These are phyloP conservation scores for Pegoplata infirma DNA, from an alignment of 2,888 invertebrate genomes.

Conservation along the genomic window DNA sequence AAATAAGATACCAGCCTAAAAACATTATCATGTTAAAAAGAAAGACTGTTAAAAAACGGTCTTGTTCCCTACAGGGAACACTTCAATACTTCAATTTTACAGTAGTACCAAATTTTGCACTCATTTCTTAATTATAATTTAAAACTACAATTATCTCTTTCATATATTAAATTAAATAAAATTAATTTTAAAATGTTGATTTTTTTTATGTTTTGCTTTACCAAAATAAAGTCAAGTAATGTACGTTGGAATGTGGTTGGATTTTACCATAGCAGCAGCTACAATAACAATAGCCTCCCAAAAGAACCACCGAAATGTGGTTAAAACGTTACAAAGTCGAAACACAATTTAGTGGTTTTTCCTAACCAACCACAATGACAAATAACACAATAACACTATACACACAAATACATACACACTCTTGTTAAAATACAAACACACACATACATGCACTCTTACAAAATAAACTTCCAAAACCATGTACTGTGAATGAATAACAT, in stretches of 20 bases:
- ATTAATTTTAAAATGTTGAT: too few species aligned
- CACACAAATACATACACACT: background rate
- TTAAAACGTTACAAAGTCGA: slow-evolving; percentile 72
- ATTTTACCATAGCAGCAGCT: background rate
- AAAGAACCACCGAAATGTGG: slow-evolving; percentile 72
- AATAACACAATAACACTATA: slow-evolving; percentile 64
- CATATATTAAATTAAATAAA: too few species aligned
- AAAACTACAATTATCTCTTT: too few species aligned
- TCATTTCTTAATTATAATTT: too few species aligned
- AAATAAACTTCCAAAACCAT: slow-evolving; percentile 28
- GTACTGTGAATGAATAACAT: slow-evolving; percentile 13
- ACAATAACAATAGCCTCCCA: slow-evolving; percentile 52
- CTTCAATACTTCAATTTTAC: too few species aligned
- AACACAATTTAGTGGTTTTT: slow-evolving; percentile 76
- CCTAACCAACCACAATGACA: slow-evolving; percentile 68
- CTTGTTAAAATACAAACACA: too few species aligned
- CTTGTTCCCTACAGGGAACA: too few species aligned
- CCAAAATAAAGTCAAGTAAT: background rate
- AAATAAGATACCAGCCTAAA: too few species aligned
- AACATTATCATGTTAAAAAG: too few species aligned
- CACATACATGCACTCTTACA: background rate
- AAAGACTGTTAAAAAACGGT: too few species aligned
- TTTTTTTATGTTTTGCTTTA: background rate
- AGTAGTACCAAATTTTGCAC: too few species aligned
- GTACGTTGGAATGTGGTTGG: background rate